Evolutionary conservation across 2,888 invertebrate genomes (phyloP), one percentile per base, ranked within the genome.

Genomic region (Cataglyphis albicans): DNA sequence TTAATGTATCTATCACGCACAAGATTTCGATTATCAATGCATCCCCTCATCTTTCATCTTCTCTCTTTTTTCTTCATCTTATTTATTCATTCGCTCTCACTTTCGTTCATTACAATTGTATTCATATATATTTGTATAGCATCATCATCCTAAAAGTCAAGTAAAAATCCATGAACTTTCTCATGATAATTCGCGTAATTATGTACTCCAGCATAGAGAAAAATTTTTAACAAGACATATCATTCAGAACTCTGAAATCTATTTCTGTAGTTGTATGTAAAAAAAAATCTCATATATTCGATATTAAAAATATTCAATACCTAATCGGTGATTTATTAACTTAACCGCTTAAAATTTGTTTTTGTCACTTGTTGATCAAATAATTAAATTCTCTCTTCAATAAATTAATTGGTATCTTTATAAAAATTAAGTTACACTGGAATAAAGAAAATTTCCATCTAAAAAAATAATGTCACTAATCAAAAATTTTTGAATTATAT

Each of bases 91-190:
- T 57, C 29, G 44, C 67, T 73, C 52, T 80, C 74, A 64, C 73
- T 74, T 81, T 84, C 84, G 44, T 82, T 78, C 80, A 81, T 84
- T 67, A 76, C 67, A 72, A 38, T 76, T 76, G 59, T 64, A 87
- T 70, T 59, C 64, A 59, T 74, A 55, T 9, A 61, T 18, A 57
- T 85, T 81, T 32, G 59, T 67, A 75, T 87, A 57, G 41, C 10
- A 29, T 67, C 15, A 21, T 84, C 81, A 75, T 83, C 74, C 41
- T 29, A 81, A 74, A 86, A 87, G 75, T 89, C 84, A 89, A 65
- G 81, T 89, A 89, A 87, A 89, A 89, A 89, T 83, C 21, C 74
- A 72, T 72, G 80, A 64, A 64, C 29, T 57, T 10, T 55, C 61
- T 32, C 48, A 38, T 41, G 67, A 41, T 25, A 64, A 64, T 63